Base-by-base conservation (phyloP, 1,140 invertebrate species). In the Zaprionus ghesquierei region DNA sequence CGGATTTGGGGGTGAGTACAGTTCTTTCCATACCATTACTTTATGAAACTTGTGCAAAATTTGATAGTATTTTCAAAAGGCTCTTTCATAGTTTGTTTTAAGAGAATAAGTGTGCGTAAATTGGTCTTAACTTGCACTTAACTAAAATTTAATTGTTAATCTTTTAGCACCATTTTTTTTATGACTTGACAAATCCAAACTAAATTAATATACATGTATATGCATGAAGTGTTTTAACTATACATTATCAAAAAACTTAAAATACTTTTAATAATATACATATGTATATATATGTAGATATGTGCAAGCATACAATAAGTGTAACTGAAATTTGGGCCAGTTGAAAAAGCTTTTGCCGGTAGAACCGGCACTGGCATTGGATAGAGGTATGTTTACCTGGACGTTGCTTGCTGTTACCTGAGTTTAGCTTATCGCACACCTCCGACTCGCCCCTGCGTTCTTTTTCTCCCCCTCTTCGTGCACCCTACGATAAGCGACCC, bases 1-100 rank as follows among this genome's bases (percentile, higher is more conserved):
- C 92, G 3, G 91, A 92, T 77, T 60, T 92, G 18, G 72, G 85
- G 90, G 90, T 92, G 51, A 91, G 90, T 87, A 29, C 27, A 29
- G 9, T 29, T n/a, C n/a, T n/a, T n/a, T n/a, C n/a, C n/a, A n/a
- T n/a, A n/a, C n/a, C n/a, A n/a, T n/a, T n/a, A n/a, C n/a, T n/a
- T n/a, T n/a, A n/a, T n/a, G n/a, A n/a, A n/a, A n/a, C n/a, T n/a
- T n/a, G n/a, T n/a, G n/a, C n/a, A n/a, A n/a, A n/a, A n/a, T n/a
- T n/a, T n/a, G n/a, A n/a, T n/a, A n/a, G n/a, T n/a, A n/a, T n/a
- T n/a, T n/a, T n/a, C n/a, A n/a, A n/a, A n/a, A n/a, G n/a, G n/a
- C n/a, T n/a, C n/a, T n/a, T n/a, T n/a, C n/a, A n/a, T n/a, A n/a
- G n/a, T 29, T 29, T 29, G 27, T 29, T 29, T 29, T 5, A 6